Evolutionary conservation across 2,888 invertebrate species (phyloP), one percentile per base, ranked within the genome.

Genomic region (Petrolisthes cinctipes): DNA sequence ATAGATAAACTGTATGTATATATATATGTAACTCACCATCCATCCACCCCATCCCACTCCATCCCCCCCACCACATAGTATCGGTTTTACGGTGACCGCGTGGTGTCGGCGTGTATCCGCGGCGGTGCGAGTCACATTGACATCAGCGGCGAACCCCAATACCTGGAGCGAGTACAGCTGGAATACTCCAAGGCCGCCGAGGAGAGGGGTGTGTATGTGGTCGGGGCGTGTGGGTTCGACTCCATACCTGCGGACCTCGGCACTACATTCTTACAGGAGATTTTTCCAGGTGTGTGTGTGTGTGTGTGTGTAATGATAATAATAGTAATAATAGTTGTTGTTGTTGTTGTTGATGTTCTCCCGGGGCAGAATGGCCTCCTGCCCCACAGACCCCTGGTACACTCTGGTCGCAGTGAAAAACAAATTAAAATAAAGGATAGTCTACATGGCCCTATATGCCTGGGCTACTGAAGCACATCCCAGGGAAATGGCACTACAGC

Each of bases 211-310:
- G 85, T 90, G 14, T 84, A 87, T 83, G 56, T 89, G 54, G 87
- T 91, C 9, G 90, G 91, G 2, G 83, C 90, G n/a, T 91, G 91
- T 83, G 91, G 91, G n/a, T 91, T 91, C 61, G 91, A 91, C 80
- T 91, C 91, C 17, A 85, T 91, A 14, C 91, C 91, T 56, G 91
- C 91, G 6, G 91, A 91, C 37, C 11, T 91, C 66, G 91, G 90
- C 23, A 86, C 89, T 11, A 54, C 81, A 6, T 82, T 82, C 73
- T 53, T 90, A 56, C 89, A 89, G 53, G 76, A 90, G 66, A 23
- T 71, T 56, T 86, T 86, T 14, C 78, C 68, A 76, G 86, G 86
- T 86, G 76, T 5, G 9, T 14, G 20, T 66, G 9, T 61, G 66
- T 82, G 86, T 86, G 76, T 5, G 9, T 14, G 20, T 66, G 9